Conservation (phyloP, 1,140 invertebrate species). For the Trissolcus basalis region DNA sequence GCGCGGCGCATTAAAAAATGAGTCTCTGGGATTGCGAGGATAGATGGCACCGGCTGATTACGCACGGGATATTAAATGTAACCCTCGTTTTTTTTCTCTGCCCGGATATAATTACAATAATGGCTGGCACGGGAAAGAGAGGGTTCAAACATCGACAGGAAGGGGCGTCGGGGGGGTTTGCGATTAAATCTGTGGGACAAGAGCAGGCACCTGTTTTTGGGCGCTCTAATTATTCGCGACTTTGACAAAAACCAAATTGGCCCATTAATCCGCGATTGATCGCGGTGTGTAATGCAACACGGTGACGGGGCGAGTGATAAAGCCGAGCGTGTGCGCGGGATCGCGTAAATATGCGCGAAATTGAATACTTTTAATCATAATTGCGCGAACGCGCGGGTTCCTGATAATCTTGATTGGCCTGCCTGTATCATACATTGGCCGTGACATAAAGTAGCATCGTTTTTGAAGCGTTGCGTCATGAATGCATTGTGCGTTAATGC, state of each 20-base stretch:
- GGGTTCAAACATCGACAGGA: no score
- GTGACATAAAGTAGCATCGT: constrained; percentile 58
- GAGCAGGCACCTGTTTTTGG: constrained; percentile 6
- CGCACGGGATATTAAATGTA: constrained; percentile 5
- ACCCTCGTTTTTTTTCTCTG: constrained; percentile 6
- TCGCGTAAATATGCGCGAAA: constrained; percentile 43
- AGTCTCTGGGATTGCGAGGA: constrained; percentile 29
- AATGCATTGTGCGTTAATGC: constrained; percentile 66
- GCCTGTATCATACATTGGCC: constrained; percentile 33
- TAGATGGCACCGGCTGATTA: constrained; percentile 10
- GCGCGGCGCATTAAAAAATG: constrained; percentile 52
- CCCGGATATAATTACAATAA: constrained; percentile 29
- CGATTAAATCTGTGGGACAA: constrained; percentile 32
- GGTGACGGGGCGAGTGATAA: constrained; percentile 33
- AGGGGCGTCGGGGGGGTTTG: no score
- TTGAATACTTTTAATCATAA: constrained; percentile 52
- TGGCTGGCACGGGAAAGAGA: constrained; percentile 20
- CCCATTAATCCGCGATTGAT: constrained; percentile 44
- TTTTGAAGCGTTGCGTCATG: constrained; percentile 64
- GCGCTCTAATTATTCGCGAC: constrained; percentile 20
- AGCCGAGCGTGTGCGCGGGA: no score
- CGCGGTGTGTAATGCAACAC: constrained; percentile 32
- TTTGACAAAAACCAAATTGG: constrained; percentile 46
- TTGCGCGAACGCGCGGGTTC: constrained; percentile 28
- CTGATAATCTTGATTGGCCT: constrained; percentile 36